A percentile compares a stretch with the other conserved stretches of the same genome.
Evolutionary conservation across 2,113 vertebrate genomes (phyloP).

Genomic region (Protobothrops flavoviridis): DNA sequence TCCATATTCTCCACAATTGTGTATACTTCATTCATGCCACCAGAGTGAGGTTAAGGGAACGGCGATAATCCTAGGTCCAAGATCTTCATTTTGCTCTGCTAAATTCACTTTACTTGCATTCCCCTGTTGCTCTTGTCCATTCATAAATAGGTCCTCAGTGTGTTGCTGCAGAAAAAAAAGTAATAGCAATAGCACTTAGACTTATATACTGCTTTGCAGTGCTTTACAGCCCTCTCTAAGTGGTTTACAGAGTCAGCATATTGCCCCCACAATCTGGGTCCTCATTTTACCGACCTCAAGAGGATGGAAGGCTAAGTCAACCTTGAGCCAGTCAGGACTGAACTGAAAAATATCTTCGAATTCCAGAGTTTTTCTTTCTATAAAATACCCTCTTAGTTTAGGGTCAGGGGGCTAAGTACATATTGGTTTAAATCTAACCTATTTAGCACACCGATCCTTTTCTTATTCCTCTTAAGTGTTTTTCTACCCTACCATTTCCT

Average conservation of each 20-base stretch:
- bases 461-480: background rate
- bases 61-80: background rate
- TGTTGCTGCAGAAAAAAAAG: background rate
- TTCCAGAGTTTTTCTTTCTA: background rate
- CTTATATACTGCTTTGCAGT: background rate
- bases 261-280: background rate
- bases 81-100: background rate
- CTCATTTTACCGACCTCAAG: background rate
- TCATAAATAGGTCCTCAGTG: background rate
- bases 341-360: background rate
- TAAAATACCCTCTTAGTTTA: background rate
- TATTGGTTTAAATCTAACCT: background rate
- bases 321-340: background rate
- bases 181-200: background rate
- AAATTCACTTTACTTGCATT: background rate
- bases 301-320: background rate
- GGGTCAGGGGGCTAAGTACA: background rate
- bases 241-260: background rate
- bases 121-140: background rate
- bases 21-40: background rate
- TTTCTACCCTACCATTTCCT: background rate
- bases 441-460: background rate
- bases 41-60: background rate
- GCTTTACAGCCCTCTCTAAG: background rate
- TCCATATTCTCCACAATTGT: background rate